These are phyloP conservation scores for Catotricha subobsoleta DNA, from an alignment of 2,888 invertebrate species.

Conservation along the genomic window DNA sequence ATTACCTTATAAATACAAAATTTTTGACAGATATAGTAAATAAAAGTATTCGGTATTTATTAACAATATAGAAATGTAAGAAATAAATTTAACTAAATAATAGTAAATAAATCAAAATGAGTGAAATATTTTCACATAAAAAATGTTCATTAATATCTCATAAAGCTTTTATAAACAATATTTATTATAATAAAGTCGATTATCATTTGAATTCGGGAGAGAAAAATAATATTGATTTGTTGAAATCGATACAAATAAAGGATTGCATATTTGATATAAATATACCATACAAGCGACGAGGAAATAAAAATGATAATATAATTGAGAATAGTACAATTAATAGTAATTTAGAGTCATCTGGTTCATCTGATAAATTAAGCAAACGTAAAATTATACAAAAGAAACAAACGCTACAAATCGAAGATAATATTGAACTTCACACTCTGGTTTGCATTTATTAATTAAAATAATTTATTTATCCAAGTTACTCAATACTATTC, in stretches of 20 bases:
- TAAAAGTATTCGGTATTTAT: too few relatives aligned
- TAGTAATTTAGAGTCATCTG: too few relatives aligned
- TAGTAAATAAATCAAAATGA: neutral
- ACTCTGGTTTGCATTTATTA: neutral
- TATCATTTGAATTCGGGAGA: neutral
- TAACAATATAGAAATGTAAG: too few relatives aligned
- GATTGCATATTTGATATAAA: conserved; percentile 29
- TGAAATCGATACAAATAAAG: neutral
- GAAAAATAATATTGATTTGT: neutral
- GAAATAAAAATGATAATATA: conserved; percentile 17
- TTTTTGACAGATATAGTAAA: too few relatives aligned
- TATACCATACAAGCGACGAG: conserved; percentile 26
- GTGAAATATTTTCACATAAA: neutral
- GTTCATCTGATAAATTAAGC: neutral
- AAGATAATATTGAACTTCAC: conserved; percentile 10
- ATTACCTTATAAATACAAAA: too few relatives aligned
- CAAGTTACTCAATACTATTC: neutral
- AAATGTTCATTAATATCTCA: conserved; percentile 3
- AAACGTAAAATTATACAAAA: neutral
- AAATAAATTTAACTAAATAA: neutral
- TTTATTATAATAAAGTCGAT: neutral
- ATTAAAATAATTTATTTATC: neutral
- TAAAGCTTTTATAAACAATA: neutral
- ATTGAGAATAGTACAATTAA: conserved; percentile 1
- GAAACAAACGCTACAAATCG: conserved; percentile 10